Percentiles rank a stretch among this genome's conserved stretches.
Evolutionary conservation across 2,888 invertebrate genomes (phyloP).

Genomic region (Heliconius aoede): DNA sequence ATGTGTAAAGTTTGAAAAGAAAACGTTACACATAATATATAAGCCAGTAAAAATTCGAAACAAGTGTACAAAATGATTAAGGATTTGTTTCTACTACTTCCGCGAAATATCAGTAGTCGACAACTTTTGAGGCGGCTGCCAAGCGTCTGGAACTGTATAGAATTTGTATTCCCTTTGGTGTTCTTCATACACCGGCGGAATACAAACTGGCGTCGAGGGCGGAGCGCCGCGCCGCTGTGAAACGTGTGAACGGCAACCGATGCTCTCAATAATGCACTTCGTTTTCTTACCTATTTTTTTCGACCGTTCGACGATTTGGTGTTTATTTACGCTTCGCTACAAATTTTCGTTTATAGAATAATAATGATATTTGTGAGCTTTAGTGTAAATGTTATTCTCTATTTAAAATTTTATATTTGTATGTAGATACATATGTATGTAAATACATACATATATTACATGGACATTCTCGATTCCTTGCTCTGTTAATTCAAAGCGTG

Average conservation of each 20-base stretch:
- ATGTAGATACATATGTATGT: background rate
- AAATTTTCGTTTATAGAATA: slow-evolving; percentile 35
- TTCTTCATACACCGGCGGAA: slow-evolving; percentile 67
- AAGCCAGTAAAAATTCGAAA: background rate
- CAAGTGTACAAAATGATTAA: slow-evolving; percentile 21
- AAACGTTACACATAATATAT: background rate
- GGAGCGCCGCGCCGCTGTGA: slow-evolving; percentile 74
- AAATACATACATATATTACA: too few species aligned
- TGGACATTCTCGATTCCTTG: too few species aligned
- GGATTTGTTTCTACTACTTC: slow-evolving; percentile 33
- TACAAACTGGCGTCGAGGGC: slow-evolving; percentile 73
- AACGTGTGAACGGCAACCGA: slow-evolving; percentile 60
- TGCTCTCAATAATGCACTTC: slow-evolving; percentile 30
- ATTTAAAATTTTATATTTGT: background rate
- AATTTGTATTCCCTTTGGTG: slow-evolving; percentile 75
- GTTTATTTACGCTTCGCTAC: slow-evolving; percentile 34
- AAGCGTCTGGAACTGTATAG: slow-evolving; percentile 59
- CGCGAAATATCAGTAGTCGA: slow-evolving; percentile 32
- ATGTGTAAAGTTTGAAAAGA: too few species aligned
- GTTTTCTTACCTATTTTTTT: slow-evolving; percentile 34
- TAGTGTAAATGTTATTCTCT: background rate
- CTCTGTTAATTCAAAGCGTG: too few species aligned
- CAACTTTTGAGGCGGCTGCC: slow-evolving; percentile 60
- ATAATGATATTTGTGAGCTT: slow-evolving; percentile 19
- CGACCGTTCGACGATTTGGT: slow-evolving; percentile 29